Percentiles rank a stretch among this genome's conserved stretches.
These are phyloP conservation scores for Catharus fuscescens DNA, from an alignment of 2,113 vertebrate species.

Conservation along the genomic window DNA sequence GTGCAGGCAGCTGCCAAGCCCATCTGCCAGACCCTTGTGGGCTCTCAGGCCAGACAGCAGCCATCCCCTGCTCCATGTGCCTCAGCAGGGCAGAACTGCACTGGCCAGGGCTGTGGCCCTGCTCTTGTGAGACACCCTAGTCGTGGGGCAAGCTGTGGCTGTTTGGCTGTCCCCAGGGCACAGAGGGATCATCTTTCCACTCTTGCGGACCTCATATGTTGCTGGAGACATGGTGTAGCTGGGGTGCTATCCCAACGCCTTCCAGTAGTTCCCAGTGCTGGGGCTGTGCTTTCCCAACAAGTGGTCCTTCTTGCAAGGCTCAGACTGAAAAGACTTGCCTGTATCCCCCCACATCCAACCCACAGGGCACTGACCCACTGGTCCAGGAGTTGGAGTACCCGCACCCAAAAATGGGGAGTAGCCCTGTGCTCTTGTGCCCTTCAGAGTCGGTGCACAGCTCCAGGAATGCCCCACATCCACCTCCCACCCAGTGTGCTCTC, in stretches of 20 bases:
- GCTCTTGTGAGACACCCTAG: background rate
- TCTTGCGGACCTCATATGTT: background rate
- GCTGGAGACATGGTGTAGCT: accelerated
- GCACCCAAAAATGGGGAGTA: accelerated
- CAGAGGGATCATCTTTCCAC: background rate
- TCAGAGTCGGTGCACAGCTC: background rate
- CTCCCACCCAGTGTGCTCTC: accelerated
- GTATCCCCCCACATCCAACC: accelerated
- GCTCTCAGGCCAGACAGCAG: background rate
- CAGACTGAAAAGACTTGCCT: background rate
- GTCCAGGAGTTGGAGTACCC: background rate
- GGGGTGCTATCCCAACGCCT: background rate
- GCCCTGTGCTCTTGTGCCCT: accelerated
- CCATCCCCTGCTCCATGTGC: background rate
- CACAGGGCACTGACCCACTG: accelerated
- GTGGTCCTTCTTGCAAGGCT: background rate
- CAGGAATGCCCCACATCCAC: no score
- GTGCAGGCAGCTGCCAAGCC: slow-evolving; percentile 1
- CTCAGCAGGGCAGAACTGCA: background rate
- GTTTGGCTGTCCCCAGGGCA: background rate
- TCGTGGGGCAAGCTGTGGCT: accelerated
- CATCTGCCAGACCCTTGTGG: background rate
- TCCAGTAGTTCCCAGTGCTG: background rate
- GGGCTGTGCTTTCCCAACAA: background rate
- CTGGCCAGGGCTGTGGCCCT: background rate